Conservation (phyloP, 1,140 invertebrate species). For the Mizuhopecten yessoensis region DNA sequence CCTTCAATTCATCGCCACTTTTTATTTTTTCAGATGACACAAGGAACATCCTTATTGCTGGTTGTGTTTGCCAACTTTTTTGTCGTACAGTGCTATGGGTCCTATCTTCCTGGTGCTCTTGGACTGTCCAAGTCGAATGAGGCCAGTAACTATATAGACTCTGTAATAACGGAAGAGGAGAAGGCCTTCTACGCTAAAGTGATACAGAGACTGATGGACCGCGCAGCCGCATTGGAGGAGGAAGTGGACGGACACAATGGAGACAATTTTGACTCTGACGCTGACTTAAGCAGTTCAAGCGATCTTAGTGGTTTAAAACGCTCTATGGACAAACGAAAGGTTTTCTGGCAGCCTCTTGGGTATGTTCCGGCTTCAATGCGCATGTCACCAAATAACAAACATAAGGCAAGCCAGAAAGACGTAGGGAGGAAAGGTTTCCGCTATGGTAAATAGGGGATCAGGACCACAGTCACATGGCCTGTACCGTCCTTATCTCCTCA, state of each 20-base stretch:
- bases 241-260: not conserved
- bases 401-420: not conserved
- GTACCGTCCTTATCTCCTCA: not conserved
- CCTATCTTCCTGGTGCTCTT: not conserved
- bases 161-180: not conserved
- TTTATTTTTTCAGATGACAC: not conserved
- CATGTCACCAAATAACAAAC: conserved; percentile 4
- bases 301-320: not conserved
- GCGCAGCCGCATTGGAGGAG: conserved; percentile 21
- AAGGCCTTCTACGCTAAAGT: conserved; percentile 37
- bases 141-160: not conserved
- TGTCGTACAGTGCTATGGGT: not conserved
- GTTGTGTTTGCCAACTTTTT: conserved; percentile 15
- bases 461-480: not conserved
- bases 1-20: too few species aligned
- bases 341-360: conserved; percentile 60
- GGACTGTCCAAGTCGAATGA: not conserved
- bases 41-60: not conserved
- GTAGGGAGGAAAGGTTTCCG: conserved; percentile 8
- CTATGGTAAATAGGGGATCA: conserved; percentile 7
- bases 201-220: conserved; percentile 31
- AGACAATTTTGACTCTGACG: not conserved
- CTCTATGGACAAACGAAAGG: conserved; percentile 49
- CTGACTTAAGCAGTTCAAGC: not conserved
- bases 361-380: conserved; percentile 57